Base-by-base conservation (phyloP, 2,888 invertebrate species). In the Athalia rosae region DNA sequence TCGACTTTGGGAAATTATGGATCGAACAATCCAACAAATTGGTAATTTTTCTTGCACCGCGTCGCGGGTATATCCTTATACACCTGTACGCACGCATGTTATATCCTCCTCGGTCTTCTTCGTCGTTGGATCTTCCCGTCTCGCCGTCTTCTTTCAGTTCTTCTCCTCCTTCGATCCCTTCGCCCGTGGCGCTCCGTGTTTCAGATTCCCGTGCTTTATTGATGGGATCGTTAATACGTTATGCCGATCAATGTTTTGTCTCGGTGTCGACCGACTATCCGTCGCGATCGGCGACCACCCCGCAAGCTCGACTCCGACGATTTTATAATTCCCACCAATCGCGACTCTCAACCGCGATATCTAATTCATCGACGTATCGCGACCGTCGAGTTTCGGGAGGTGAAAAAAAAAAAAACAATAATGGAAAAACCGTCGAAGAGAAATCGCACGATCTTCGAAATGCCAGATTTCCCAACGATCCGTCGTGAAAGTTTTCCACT, bases 211-310 rank as follows among this genome's bases (percentile, higher is more conserved):
- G 78, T 81, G 84, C 83, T 85, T 89, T 88, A 89, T 89, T 86
- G 89, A 89, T 88, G 89, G 87, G 88, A 89, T 89, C 89, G 88
- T 89, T 89, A 89, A 89, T 89, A 87, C 87, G 86, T 84, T 84
- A 82, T 87, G 86, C 84, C 85, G 82, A 74, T 78, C 83, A 80
- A 85, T 84, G 85, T 85, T 84, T 83, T 85, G 85, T 81, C 79
- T 81, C 79, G 77, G 81, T 82, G 82, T 84, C 84, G 80, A 79
- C 84, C 87, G 87, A 87, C 87, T 88, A 89, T 87, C 88, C 85
- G 84, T 87, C 88, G 87, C 88, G 89, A 88, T 88, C 87, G 84
- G 83, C 85, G 89, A 89, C 89, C 89, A 89, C 89, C 89, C 88
- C 61, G 74, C 74, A 74, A 28, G 74, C 74, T 59, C 74, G 41